phyloP scores from a whole-genome alignment of 2,888 invertebrate genomes.

The Sisyra nigra region DNA sequence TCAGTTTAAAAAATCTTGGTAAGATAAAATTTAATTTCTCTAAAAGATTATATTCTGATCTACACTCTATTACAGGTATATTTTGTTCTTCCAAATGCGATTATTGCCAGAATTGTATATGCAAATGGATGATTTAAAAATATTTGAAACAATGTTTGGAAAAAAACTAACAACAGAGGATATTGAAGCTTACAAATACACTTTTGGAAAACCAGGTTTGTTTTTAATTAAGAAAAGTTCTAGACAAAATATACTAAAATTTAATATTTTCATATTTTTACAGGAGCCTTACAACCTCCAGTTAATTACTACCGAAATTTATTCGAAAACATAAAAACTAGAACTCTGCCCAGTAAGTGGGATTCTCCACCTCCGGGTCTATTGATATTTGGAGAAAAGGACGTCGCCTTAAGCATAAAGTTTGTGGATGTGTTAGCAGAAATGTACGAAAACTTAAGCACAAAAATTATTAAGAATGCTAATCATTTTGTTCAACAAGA shows the following conservation, averaged over 20 bases:
- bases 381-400: conserved; percentile 29
- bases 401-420: conserved; percentile 23
- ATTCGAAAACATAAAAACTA: conserved; percentile 16
- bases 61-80: conserved; percentile 29
- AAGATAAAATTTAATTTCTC: background rate
- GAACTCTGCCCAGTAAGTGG: conserved; percentile 15
- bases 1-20: conserved; percentile 6
- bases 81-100: conserved; percentile 38
- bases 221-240: background rate
- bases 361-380: conserved; percentile 27
- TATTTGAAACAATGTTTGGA: conserved; percentile 25
- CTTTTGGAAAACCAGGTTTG: conserved; percentile 31
- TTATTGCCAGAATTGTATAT: conserved; percentile 36
- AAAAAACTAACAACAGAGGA: conserved; percentile 23
- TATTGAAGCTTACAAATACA: conserved; percentile 39
- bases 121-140: conserved; percentile 26
- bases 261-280: background rate
- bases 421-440: conserved; percentile 25
- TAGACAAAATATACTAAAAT: background rate
- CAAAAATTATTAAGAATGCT: conserved; percentile 27
- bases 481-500: conserved; percentile 40
- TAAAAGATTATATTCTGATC: too few relatives aligned
- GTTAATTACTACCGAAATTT: conserved; percentile 41
- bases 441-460: conserved; percentile 28
- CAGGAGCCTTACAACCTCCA: conserved; percentile 27